These are phyloP conservation scores for Lanius ludovicianus DNA, from an alignment of 2,113 vertebrate genomes.

Conservation along the genomic window DNA sequence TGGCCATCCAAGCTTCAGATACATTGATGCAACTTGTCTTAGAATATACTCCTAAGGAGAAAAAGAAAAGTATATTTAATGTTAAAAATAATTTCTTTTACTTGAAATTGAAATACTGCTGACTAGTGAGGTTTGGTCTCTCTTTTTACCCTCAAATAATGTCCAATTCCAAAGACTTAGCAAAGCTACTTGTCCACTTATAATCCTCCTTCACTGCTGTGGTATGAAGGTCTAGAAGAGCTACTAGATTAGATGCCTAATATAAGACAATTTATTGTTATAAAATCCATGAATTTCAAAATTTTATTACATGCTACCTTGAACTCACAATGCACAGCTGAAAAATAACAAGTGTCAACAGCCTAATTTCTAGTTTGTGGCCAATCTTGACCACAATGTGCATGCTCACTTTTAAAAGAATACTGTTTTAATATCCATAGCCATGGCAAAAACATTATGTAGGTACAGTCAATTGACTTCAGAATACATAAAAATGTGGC, in stretches of 20 bases:
- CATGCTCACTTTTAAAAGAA: background rate
- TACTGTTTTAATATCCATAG: background rate
- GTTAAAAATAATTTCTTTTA: background rate
- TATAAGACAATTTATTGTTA: background rate
- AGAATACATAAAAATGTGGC: background rate
- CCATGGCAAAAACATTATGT: background rate
- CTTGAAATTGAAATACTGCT: background rate
- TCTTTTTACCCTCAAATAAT: background rate
- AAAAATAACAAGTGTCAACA: background rate
- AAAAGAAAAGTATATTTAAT: background rate
- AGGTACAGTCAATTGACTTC: background rate
- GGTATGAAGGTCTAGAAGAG: background rate
- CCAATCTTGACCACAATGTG: background rate
- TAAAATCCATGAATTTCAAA: background rate
- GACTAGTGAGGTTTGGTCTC: background rate
- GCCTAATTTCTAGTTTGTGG: background rate
- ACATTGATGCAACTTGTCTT: slow-evolving; percentile 90
- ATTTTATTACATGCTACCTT: background rate
- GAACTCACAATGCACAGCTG: background rate
- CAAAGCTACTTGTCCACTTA: background rate
- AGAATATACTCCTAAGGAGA: slow-evolving; percentile 88
- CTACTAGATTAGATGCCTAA: background rate
- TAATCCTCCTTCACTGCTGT: background rate
- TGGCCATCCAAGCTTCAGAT: slow-evolving; percentile 95
- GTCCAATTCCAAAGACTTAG: background rate